These are phyloP conservation scores for Lycocerus yunnanus DNA, from an alignment of 2,888 invertebrate species.

Conservation along the genomic window DNA sequence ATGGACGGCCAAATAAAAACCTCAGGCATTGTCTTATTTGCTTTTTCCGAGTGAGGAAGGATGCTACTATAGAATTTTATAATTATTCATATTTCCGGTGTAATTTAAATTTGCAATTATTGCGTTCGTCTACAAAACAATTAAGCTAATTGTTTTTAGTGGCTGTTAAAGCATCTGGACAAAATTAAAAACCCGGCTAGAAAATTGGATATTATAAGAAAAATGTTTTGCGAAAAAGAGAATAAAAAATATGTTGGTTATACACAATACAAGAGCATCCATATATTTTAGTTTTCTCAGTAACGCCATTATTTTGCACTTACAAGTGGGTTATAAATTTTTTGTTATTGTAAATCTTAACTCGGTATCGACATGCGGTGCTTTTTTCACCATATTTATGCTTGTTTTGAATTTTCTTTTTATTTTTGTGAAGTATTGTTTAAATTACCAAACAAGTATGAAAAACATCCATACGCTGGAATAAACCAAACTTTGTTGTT, in stretches of 20 bases:
- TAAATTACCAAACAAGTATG: not conserved
- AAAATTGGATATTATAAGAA: not conserved
- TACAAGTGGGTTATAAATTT: conserved; percentile 5
- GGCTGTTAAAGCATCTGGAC: not conserved
- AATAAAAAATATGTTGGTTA: not conserved
- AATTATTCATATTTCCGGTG: not conserved
- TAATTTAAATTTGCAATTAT: not conserved
- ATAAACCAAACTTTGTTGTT: not conserved
- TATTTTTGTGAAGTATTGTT: not conserved
- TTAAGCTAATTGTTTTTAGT: not conserved
- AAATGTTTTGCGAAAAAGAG: not conserved
- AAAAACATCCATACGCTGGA: not conserved
- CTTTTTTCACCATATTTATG: not conserved
- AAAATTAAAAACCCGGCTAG: not conserved
- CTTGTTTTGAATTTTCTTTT: not conserved
- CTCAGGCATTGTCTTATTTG: not conserved
- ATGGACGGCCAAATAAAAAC: not conserved
- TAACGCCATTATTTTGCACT: not conserved
- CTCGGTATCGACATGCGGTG: not conserved
- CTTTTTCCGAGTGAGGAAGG: not conserved
- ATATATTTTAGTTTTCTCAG: not conserved
- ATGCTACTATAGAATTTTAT: not conserved
- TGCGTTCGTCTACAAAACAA: not conserved
- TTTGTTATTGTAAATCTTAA: conserved; percentile 4
- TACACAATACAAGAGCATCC: not conserved